These are phyloP conservation scores for Eupithecia subfuscata DNA, from an alignment of 2,888 invertebrate species.

Conservation along the genomic window DNA sequence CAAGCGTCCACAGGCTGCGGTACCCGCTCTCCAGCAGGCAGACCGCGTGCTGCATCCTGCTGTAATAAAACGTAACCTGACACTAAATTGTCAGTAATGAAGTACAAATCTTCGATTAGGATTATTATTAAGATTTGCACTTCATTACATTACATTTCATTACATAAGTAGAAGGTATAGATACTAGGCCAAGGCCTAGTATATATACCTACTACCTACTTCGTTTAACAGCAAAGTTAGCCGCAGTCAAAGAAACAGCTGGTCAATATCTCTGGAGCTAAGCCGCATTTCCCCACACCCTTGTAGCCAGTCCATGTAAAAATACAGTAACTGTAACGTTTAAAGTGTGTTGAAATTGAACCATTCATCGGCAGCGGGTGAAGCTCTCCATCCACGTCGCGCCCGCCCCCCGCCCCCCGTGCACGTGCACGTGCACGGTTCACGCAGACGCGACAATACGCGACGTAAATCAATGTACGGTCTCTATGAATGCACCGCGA, in stretches of 20 bases:
- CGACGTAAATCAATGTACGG: not conserved
- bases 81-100: not conserved
- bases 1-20: too few species aligned
- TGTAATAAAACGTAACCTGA: not conserved
- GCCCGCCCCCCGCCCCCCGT: too few species aligned
- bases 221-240: too few species aligned
- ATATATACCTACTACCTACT: too few species aligned
- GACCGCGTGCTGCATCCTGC: too few species aligned
- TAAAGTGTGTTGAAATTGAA: not conserved
- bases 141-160: too few species aligned
- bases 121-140: too few species aligned
- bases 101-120: not conserved
- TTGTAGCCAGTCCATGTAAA: not conserved
- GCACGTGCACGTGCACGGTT: not conserved
- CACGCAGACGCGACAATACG: not conserved
- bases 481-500: not conserved
- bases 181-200: too few species aligned
- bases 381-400: conserved; percentile 1
- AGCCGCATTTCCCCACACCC: not conserved
- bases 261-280: not conserved
- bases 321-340: not conserved
- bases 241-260: not conserved
- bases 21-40: too few species aligned
- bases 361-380: not conserved
- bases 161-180: too few species aligned